These are phyloP conservation scores for Cryptotermes secundus DNA, from an alignment of 1,140 invertebrate genomes.

Conservation along the genomic window DNA sequence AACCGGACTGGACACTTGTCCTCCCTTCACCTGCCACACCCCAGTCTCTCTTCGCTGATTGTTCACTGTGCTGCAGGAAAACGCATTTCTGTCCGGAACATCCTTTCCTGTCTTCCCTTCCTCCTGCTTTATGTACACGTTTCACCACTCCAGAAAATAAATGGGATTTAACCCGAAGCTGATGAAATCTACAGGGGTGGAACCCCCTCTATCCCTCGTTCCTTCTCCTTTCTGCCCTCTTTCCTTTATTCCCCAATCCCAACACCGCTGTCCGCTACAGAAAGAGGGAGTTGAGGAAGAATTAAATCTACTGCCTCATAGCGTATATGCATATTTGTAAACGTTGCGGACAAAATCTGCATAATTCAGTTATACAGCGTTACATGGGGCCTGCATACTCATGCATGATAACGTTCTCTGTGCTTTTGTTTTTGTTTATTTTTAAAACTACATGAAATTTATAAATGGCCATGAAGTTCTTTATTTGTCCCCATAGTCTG, in stretches of 20 bases:
- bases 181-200: conserved; percentile 8
- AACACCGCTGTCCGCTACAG: background rate
- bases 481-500: background rate
- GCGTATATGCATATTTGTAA: conserved; percentile 12
- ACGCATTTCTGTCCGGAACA: background rate
- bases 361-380: background rate
- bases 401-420: background rate
- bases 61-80: background rate
- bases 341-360: background rate
- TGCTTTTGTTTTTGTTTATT: background rate
- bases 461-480: background rate
- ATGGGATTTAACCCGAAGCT: conserved; percentile 18
- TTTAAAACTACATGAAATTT: background rate
- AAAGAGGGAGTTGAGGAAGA: background rate
- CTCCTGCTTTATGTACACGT: conserved; percentile 23
- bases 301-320: conserved; percentile 14
- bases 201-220: background rate
- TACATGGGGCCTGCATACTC: background rate
- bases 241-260: background rate
- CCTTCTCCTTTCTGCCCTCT: conserved; percentile 4
- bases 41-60: background rate
- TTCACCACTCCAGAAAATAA: conserved; percentile 19
- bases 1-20: background rate
- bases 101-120: background rate
- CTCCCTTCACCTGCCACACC: background rate